Conservation (phyloP, 2,888 invertebrate genomes). For the Craniophora ligustri region DNA sequence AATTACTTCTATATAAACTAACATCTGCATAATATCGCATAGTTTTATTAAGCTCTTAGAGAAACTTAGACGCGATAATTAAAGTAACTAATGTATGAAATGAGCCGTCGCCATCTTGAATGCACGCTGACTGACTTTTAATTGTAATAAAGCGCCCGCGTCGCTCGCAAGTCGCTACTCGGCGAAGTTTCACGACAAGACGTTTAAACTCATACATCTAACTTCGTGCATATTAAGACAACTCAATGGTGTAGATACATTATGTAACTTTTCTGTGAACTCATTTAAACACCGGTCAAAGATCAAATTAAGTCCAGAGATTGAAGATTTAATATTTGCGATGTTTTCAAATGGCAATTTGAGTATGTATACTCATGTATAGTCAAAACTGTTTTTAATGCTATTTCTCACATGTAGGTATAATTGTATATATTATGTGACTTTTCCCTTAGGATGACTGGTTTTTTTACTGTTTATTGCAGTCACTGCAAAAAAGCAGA, state of each 20-base stretch:
- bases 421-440: too few relatives aligned
- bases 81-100: constrained; percentile 61
- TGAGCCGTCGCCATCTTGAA: constrained; percentile 53
- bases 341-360: background rate
- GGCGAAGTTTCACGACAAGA: constrained; percentile 50
- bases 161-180: constrained; percentile 25
- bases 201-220: constrained; percentile 53
- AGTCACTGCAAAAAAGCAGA: background rate
- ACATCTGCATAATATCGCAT: constrained; percentile 17
- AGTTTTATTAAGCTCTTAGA: constrained; percentile 39
- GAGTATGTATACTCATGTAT: too few relatives aligned
- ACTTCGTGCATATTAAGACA: constrained; percentile 50
- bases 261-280: constrained; percentile 7
- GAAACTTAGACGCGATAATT: constrained; percentile 60
- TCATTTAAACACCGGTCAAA: background rate
- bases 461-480: too few relatives aligned
- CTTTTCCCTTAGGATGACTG: too few relatives aligned
- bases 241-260: constrained; percentile 49
- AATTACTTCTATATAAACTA: constrained; percentile 13
- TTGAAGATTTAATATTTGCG: background rate
- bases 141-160: constrained; percentile 69
- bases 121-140: constrained; percentile 66
- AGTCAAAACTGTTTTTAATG: too few relatives aligned
- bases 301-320: background rate
- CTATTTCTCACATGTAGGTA: too few relatives aligned